These are phyloP conservation scores for Buathra laborator DNA, from an alignment of 2,888 invertebrate genomes.

Conservation along the genomic window DNA sequence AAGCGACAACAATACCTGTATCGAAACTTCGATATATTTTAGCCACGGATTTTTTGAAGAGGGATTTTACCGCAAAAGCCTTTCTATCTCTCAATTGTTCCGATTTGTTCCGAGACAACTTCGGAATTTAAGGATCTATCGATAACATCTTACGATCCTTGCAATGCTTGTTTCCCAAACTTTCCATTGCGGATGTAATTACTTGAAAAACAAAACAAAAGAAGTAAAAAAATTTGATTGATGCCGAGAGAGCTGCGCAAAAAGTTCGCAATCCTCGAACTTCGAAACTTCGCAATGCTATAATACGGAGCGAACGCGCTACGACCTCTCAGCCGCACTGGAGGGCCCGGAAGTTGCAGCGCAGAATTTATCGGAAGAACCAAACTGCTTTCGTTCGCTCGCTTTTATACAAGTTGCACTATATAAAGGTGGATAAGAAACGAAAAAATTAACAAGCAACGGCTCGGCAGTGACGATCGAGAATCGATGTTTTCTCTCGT, in stretches of 20 bases:
- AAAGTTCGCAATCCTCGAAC: background rate
- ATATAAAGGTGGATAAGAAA: background rate
- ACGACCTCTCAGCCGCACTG: background rate
- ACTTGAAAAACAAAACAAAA: background rate
- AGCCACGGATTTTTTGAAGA: no score
- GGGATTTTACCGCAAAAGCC: background rate
- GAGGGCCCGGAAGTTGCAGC: background rate
- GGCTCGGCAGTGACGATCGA: background rate
- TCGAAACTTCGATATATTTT: no score
- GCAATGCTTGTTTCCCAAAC: background rate
- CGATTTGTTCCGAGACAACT: background rate
- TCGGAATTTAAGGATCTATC: background rate
- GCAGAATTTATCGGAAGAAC: conserved; percentile 31
- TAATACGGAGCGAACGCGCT: background rate
- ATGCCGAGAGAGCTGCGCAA: background rate
- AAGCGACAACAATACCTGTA: no score
- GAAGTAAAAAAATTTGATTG: background rate
- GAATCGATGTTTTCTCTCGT: background rate
- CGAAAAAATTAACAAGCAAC: background rate
- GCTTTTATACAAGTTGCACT: background rate
- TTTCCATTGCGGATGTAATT: background rate
- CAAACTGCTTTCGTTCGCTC: background rate
- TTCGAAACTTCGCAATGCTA: background rate
- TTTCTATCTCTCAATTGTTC: background rate
- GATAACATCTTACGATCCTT: background rate